Evolutionary conservation across 1,140 invertebrate genomes (phyloP), one percentile per base, ranked within the genome.

Genomic region (Pollicipes pollicipes): DNA sequence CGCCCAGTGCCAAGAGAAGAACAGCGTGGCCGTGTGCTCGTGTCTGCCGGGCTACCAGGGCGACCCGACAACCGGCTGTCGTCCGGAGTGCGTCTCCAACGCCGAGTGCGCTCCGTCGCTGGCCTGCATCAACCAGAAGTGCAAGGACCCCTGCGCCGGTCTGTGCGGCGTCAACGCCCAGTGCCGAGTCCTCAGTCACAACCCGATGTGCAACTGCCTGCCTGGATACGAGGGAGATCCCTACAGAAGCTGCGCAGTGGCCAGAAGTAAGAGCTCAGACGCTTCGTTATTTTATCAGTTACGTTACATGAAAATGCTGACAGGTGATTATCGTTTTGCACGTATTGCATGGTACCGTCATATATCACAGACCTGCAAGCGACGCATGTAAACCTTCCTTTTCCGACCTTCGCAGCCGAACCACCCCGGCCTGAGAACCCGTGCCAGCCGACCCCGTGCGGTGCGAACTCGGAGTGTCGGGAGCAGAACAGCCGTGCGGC

Each of bases 101-200:
- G 81, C 82, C 28, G 87, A 89, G 77, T 89, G 87, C 74, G 82
- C 85, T 66, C 82, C 82, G 69, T 83, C 85, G 72, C 81, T 82
- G 73, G 85, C 86, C 28, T 79, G 78, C 70, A 66, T 74, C 27
- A 83, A 84, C 32, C 86, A 88, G 74, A 91, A 90, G 77, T 93
- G 90, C 77, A 82, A 81, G 69, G 89, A 93, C 81, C 91, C 91
- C 8, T 95, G 91, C 75, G 81, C 84, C 26, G 87, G 87, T 68
- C 87, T 86, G 13, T 94, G 90, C 74, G 84, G 85, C 10, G 69
- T 82, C 21, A 72, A 76, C 66, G 75, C 77, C 37, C 69, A 70
- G n/a, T 77, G 76, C 72, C 30, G 70, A n/a, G 73, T 75, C 16
- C 72, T 72, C 27, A 73, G 73, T 45, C 76, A 77, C n/a, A n/a